phyloP scores from a whole-genome alignment of 2,113 vertebrate species.

The Bucco capensis region DNA sequence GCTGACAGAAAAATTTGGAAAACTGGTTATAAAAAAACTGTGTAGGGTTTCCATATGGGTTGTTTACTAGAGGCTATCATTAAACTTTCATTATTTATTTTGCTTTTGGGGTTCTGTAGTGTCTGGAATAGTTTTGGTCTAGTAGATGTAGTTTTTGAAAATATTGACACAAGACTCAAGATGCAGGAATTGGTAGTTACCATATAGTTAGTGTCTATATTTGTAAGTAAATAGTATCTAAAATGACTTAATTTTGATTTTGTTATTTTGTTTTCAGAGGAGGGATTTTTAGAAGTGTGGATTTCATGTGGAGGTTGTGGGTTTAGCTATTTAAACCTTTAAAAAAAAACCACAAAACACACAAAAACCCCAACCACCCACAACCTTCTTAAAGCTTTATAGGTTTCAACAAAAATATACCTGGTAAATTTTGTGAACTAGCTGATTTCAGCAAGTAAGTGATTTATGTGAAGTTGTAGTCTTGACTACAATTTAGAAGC shows the following conservation, averaged over 20 bases:
- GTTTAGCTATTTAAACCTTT: not conserved
- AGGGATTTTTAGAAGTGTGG: not conserved
- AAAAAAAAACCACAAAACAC: not conserved
- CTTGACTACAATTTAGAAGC: not conserved
- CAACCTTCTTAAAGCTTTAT: not conserved
- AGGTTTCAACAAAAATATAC: not conserved
- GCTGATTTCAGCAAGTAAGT: not conserved
- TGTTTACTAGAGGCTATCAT: not conserved
- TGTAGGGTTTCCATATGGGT: not conserved
- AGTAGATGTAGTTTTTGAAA: not conserved
- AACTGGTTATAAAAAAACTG: not conserved
- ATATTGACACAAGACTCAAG: not conserved
- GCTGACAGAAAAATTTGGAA: not conserved
- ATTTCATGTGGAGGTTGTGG: not conserved
- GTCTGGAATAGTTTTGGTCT: not conserved
- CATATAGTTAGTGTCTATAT: rapidly evolving
- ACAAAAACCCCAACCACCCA: not conserved
- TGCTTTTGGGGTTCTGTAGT: not conserved
- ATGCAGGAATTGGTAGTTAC: not conserved
- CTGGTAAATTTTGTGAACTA: not conserved
- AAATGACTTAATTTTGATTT: not conserved
- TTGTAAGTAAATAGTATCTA: not conserved
- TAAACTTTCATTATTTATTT: not conserved
- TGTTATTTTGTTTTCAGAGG: not conserved
- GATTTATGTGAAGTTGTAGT: not conserved